phyloP scores from a whole-genome alignment of 2,113 vertebrate species.

The Hydrolagus affinis region DNA sequence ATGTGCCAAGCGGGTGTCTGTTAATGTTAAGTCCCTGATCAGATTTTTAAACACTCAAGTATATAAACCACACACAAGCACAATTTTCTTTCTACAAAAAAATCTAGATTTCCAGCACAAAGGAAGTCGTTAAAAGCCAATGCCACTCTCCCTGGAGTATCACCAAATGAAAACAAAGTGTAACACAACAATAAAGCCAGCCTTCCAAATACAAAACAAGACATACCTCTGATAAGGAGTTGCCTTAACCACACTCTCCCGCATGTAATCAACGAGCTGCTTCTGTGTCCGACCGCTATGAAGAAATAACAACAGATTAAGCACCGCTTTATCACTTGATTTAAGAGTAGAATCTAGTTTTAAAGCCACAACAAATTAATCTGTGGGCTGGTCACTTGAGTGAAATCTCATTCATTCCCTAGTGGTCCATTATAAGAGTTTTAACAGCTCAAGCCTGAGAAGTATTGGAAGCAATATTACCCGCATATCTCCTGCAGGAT shows the following conservation, averaged over 20 bases:
- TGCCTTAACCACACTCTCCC: conserved; percentile 72
- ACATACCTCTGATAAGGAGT: conserved; percentile 78
- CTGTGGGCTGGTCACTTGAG: too few species aligned
- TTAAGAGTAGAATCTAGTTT: background rate
- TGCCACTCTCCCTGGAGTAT: too few species aligned
- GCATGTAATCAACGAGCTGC: conserved; percentile 83
- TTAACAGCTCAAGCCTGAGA: too few species aligned
- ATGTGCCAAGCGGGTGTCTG: too few species aligned
- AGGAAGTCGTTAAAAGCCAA: too few species aligned
- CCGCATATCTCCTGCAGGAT: too few species aligned
- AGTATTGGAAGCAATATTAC: too few species aligned
- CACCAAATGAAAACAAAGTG: too few species aligned
- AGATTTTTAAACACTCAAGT: background rate
- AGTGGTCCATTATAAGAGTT: too few species aligned
- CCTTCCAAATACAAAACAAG: background rate
- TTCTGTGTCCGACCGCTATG: conserved; percentile 88
- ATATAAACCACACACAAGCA: background rate
- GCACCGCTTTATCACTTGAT: background rate
- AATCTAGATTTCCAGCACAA: too few species aligned
- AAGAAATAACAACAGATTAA: conserved; percentile 14
- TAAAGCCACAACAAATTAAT: background rate
- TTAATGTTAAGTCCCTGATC: background rate
- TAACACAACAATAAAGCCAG: background rate
- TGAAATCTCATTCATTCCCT: too few species aligned
- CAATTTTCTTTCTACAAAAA: background rate